These are phyloP conservation scores for Saccostrea cuccullata DNA, from an alignment of 1,140 invertebrate genomes.

Conservation along the genomic window DNA sequence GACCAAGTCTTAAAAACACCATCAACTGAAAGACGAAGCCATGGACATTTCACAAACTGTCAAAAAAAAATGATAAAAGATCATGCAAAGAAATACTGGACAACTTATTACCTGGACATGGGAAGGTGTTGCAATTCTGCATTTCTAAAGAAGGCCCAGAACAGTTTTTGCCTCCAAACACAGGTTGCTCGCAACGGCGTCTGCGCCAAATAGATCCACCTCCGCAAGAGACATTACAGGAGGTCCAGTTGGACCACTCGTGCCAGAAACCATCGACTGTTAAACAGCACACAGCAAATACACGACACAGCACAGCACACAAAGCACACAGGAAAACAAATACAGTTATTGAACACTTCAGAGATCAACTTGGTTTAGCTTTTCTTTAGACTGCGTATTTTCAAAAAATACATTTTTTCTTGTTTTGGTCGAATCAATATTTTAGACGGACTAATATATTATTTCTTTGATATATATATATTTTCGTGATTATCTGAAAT, in stretches of 20 bases:
- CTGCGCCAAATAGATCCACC: slow-evolving; percentile 88
- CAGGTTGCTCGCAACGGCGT: slow-evolving; percentile 61
- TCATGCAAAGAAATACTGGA: background rate
- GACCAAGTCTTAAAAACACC: slow-evolving; percentile 84
- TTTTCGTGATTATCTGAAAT: slow-evolving; percentile 6
- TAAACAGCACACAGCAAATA: slow-evolving; percentile 30
- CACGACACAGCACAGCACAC: slow-evolving; percentile 35
- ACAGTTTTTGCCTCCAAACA: slow-evolving; percentile 60
- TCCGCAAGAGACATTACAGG: slow-evolving; percentile 93
- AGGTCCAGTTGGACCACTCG: slow-evolving; percentile 87
- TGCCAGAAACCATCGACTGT: slow-evolving; percentile 67
- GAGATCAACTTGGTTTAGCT: background rate
- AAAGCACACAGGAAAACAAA: slow-evolving; percentile 32
- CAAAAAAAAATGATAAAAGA: background rate
- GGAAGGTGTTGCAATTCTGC: slow-evolving; percentile 54
- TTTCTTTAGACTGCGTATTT: too few relatives aligned
- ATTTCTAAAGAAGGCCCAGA: slow-evolving; percentile 49
- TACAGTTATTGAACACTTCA: slow-evolving; percentile 32
- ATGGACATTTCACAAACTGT: background rate
- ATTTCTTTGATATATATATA: background rate
- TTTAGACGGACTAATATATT: too few relatives aligned
- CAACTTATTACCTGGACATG: slow-evolving; percentile 54
- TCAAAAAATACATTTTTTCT: too few relatives aligned
- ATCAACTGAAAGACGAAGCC: slow-evolving; percentile 71
- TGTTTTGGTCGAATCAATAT: too few relatives aligned